Evolutionary conservation across 2,888 invertebrate species (phyloP), one percentile per base, ranked within the genome.

Genomic region (Ophion obscuratus): DNA sequence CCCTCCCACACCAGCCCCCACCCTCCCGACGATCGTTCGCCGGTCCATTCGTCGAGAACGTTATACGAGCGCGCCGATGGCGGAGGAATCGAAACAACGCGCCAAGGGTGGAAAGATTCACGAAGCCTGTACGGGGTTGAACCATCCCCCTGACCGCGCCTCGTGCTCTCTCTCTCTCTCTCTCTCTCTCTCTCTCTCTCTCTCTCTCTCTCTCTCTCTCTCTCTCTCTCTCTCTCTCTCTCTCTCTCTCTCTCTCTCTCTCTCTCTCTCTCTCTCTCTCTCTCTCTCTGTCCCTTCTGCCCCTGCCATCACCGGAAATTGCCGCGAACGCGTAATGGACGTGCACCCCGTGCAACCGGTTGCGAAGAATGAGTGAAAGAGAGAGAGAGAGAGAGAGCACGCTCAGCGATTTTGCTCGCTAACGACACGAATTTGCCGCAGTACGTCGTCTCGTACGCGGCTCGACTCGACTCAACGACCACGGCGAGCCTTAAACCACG

Each of bases 321-420:
- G 88, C 86, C 82, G 85, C 83, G 86, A 88, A 87, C 88, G 88
- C 77, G 83, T 88, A 88, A 88, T 86, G 79, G 85, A 83, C 86
- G 84, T 81, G 83, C 78, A 78, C 70, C 78, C 86, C 77, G 73
- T 86, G 81, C 81, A 81, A 84, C 84, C 83, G 81, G 83, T 81
- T 86, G 68, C 75, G 68, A 75, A 83, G 78, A 81, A 81, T 74
- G 75, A 76, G 80, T 57, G 64, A 74, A 47, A 47, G 47, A 47
- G 47, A 14, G 11, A 14, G 47, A 47, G 47, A 14, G 47, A 14
- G 47, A 14, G 81, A 77, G 70, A 70, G 81, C 75, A 80, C 76
- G 80, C 82, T 85, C 87, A 85, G 83, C 86, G 86, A 86, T 86
- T 86, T 84, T 70, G 59, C 78, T 66, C 81, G 66, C 83, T 86